Evolutionary conservation across 2,888 invertebrate genomes (phyloP).

Genomic region (Nemotelus pantherinus): DNA sequence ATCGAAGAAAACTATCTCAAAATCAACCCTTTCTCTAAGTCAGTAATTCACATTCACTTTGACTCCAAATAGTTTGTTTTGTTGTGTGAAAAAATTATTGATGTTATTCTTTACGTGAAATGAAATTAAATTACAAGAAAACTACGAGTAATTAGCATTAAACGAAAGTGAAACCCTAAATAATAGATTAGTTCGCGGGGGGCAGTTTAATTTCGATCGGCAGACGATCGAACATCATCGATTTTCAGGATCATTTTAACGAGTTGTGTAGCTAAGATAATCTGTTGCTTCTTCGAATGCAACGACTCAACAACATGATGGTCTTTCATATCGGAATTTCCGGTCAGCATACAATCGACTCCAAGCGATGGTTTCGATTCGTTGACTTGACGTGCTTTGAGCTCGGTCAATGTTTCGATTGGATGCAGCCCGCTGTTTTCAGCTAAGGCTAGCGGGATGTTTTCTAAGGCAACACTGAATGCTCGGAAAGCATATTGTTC

Average conservation of each 20-base stretch:
- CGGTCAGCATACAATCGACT: slow-evolving; percentile 92
- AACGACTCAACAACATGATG: slow-evolving; percentile 97
- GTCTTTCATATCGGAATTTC: slow-evolving; percentile 87
- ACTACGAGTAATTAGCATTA: slow-evolving; percentile 17
- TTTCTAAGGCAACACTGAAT: slow-evolving; percentile 95
- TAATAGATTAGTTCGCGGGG: background rate
- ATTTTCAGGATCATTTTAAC: slow-evolving; percentile 99
- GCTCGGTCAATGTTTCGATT: slow-evolving; percentile 89
- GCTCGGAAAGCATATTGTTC: slow-evolving; percentile 98
- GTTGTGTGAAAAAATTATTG: background rate
- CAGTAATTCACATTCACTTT: too few relatives aligned
- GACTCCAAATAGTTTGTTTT: too few relatives aligned
- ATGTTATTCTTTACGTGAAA: background rate
- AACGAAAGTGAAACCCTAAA: background rate
- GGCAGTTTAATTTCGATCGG: slow-evolving; percentile 11
- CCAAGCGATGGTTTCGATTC: slow-evolving; percentile 89
- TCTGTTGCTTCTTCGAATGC: slow-evolving; percentile 96
- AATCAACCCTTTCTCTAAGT: too few relatives aligned
- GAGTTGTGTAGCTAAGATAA: slow-evolving; percentile 94
- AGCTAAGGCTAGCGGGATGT: slow-evolving; percentile 92
- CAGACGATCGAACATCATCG: slow-evolving; percentile 84
- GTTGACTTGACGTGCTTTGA: slow-evolving; percentile 87
- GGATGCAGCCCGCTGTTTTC: slow-evolving; percentile 96
- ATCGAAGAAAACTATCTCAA: too few relatives aligned
- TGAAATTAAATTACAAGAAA: background rate